Base-by-base conservation (phyloP, 2,797 vertebrate genomes). In the Glossophaga mutica region DNA sequence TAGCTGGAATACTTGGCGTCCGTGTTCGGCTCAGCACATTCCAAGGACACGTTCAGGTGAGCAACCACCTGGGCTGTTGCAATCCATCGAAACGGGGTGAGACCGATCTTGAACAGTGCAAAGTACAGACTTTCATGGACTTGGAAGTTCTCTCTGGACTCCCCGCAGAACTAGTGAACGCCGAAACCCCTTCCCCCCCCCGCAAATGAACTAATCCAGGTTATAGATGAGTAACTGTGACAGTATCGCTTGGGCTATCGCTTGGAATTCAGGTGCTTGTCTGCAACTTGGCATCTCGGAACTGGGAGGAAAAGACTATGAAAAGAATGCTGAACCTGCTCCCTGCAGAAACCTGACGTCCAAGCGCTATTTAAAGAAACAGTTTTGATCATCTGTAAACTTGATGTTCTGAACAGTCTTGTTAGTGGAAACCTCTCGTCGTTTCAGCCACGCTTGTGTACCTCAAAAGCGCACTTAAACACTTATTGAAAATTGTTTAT, bases 1-100 rank as follows among this genome's bases (percentile, higher is more conserved):
- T 92, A 91, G 50, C 37, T 91, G 78, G 82, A 92, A 94, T 94
- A 89, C 90, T 90, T 94, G 0, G 46, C 95, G 79, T 83, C 29
- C 73, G 4, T 0, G 85, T 79, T 67, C 16, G 7, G 37, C 77
- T 87, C 22, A 65, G 84, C 71, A 86, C 95, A 97, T 95, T 95
- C 94, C 68, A 59, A 62, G n/a, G 79, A 81, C 94, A 89, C n/a
- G 87, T 76, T 96, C 0, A 8, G 89, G 76, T 46, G 2, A 39
- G 83, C 59, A 71, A 71, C 0, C 9, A 7, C 92, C 67, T 10
- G 8, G 11, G 39, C 57, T 93, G 32, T 76, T 16, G 68, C 91
- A 84, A 71, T 2, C 67, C 12, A 2, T 0, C 22, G 59, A 67
- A 62, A 91, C 50, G 10, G 81, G 52, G 71, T 29, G 32, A 57